phyloP scores from a whole-genome alignment of 2,888 invertebrate genomes.

The Apodemia hepburni region DNA sequence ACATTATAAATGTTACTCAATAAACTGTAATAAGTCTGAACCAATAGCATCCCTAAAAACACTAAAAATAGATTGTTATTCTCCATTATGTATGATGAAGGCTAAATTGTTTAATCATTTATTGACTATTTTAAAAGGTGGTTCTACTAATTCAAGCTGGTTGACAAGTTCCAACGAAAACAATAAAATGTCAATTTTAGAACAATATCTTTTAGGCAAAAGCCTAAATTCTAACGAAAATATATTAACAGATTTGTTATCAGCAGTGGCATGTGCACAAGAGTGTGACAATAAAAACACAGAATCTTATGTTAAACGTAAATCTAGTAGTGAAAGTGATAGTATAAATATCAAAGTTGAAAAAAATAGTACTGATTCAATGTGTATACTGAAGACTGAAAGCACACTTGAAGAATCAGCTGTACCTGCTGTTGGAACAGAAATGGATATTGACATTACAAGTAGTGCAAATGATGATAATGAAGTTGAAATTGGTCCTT shows the following conservation, averaged over 20 bases:
- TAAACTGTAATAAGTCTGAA: constrained; percentile 82
- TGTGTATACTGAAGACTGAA: constrained; percentile 68
- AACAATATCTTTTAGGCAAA: constrained; percentile 84
- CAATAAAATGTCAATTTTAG: constrained; percentile 84
- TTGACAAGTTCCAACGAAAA: constrained; percentile 60
- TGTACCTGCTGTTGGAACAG: constrained; percentile 71
- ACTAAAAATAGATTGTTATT: constrained; percentile 84
- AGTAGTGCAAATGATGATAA: constrained; percentile 62
- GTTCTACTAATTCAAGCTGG: constrained; percentile 65
- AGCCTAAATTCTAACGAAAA: constrained; percentile 72
- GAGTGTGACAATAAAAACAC: constrained; percentile 78
- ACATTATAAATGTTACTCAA: constrained; percentile 86
- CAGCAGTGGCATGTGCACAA: constrained; percentile 81
- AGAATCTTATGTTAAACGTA: constrained; percentile 68
- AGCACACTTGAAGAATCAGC: constrained; percentile 76
- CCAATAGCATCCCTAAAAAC: constrained; percentile 67
- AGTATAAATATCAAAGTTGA: constrained; percentile 50
- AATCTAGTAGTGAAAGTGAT: constrained; percentile 55
- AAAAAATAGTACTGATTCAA: constrained; percentile 45
- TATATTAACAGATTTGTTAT: constrained; percentile 81
- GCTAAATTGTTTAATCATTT: constrained; percentile 85
- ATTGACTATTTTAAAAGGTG: constrained; percentile 82
- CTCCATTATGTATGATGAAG: constrained; percentile 89
- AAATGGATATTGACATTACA: constrained; percentile 74
- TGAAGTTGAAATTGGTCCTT: constrained; percentile 72